phyloP scores from a whole-genome alignment of 1,140 invertebrate species.

The Aphelinus certus region DNA sequence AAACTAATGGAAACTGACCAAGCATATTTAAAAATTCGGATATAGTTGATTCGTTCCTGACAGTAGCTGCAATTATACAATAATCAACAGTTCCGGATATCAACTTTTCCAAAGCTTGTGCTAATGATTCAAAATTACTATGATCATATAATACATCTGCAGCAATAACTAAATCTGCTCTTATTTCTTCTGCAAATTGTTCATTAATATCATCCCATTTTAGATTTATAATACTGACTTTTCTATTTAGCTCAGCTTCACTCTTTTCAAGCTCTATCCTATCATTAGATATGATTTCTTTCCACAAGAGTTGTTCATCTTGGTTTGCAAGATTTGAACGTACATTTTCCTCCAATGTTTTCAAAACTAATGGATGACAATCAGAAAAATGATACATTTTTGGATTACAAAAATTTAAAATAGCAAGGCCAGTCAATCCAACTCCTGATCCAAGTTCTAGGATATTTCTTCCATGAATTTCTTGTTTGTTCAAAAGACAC shows the following conservation, averaged over 20 bases:
- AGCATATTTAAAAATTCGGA: slow-evolving; percentile 59
- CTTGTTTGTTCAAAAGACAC: slow-evolving; percentile 61
- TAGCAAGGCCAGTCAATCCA: slow-evolving; percentile 66
- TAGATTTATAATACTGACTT: slow-evolving; percentile 60
- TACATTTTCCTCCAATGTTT: slow-evolving; percentile 63
- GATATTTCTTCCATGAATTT: slow-evolving; percentile 60
- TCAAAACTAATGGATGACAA: slow-evolving; percentile 65
- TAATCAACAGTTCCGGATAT: slow-evolving; percentile 48
- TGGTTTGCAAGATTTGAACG: slow-evolving; percentile 54
- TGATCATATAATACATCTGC: slow-evolving; percentile 69
- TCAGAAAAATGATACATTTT: slow-evolving; percentile 67
- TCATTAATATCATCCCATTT: slow-evolving; percentile 64
- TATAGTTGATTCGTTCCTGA: slow-evolving; percentile 65
- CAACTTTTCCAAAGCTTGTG: slow-evolving; percentile 58
- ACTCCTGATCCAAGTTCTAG: slow-evolving; percentile 70
- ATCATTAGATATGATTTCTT: slow-evolving; percentile 22
- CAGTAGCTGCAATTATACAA: slow-evolving; percentile 64
- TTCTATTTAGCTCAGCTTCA: slow-evolving; percentile 33
- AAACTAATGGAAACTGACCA: slow-evolving; percentile 51
- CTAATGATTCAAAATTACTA: slow-evolving; percentile 58
- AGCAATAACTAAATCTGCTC: slow-evolving; percentile 63
- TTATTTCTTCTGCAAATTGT: slow-evolving; percentile 42
- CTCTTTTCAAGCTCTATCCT: slow-evolving; percentile 14
- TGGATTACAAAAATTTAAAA: slow-evolving; percentile 62
- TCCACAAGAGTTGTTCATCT: slow-evolving; percentile 11